phyloP scores from a whole-genome alignment of 2,888 invertebrate species.

The Diogma glabrata region DNA sequence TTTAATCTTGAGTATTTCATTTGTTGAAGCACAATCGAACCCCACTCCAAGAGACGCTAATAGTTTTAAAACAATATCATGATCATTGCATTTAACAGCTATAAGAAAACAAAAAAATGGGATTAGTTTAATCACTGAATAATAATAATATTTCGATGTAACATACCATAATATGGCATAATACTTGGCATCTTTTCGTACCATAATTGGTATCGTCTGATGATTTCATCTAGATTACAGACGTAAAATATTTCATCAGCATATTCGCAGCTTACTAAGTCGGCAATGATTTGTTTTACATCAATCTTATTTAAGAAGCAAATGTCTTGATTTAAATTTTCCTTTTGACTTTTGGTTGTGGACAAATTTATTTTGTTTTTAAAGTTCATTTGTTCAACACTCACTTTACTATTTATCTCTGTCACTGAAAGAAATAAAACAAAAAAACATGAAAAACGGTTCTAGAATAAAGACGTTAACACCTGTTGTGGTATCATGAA shows the following conservation, averaged over 20 bases:
- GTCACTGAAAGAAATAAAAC: too few species aligned
- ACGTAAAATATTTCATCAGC: slow-evolving; percentile 42
- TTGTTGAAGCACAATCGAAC: slow-evolving; percentile 91
- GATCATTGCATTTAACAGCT: slow-evolving; percentile 92
- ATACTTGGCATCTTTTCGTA: slow-evolving; percentile 68
- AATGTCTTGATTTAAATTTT: not conserved
- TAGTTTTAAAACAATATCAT: slow-evolving; percentile 61
- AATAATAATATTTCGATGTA: too few species aligned
- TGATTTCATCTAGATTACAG: slow-evolving; percentile 71
- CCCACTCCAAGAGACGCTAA: slow-evolving; percentile 74
- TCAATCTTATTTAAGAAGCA: not conserved
- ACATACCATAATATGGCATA: slow-evolving; percentile 72
- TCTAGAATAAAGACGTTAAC: too few species aligned
- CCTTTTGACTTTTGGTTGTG: too few species aligned
- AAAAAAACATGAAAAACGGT: too few species aligned
- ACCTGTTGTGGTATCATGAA: too few species aligned
- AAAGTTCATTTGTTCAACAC: too few species aligned
- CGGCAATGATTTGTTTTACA: slow-evolving; percentile 3
- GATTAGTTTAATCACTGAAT: too few species aligned
- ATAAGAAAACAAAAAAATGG: slow-evolving; percentile 28
- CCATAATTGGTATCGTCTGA: slow-evolving; percentile 69
- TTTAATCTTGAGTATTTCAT: slow-evolving; percentile 66
- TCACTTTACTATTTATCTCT: too few species aligned
- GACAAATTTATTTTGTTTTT: too few species aligned
- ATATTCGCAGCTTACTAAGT: not conserved